Evolutionary conservation across 2,113 vertebrate genomes (phyloP), one percentile per base, ranked within the genome.

Genomic region (Lanius collurio): DNA sequence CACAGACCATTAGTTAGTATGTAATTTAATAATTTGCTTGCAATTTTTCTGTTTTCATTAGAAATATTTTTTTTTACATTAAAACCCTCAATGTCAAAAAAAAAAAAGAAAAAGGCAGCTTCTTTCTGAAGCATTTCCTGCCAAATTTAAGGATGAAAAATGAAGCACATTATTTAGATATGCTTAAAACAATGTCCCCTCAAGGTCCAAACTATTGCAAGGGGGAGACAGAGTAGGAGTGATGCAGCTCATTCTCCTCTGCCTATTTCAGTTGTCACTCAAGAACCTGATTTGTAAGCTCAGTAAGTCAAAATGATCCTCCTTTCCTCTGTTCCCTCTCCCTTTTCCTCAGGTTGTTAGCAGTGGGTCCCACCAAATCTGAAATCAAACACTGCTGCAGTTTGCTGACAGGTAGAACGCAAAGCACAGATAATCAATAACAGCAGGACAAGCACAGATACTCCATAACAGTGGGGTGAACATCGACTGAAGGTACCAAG

Each of bases 141-240:
- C 7, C 5, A 3, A 93, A 77, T 88, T 74, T 83, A 88, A 95
- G 63, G 59, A 88, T 86, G 50, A 88, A 93, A 94, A 96, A 39
- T 0, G 16, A 30, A 92, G 47, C 42, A 74, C n/a, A 42, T 77
- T 86, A 77, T 70, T 92, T 35, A 83, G 50, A 59, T 65, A 70
- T 47, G 27, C 39, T 67, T 77, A 83, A 83, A 87, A 71, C 27
- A 63, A 44, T 18, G 15, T 28, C 60, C 39, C 17, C 84, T 76
- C 59, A 85, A 79, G 30, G 49, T 88, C 37, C n/a, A 60, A 80
- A 83, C 12, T 53, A 28, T 0, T 50, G n/a, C 65, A 93, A 89
- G 7, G 35, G 13, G 8, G 27, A 94, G 56, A 56, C 15, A 53
- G 26, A 76, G 22, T 53, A 24, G 28, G 64, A 83, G 5, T 10